phyloP scores from a whole-genome alignment of 2,888 invertebrate genomes.

The Trimorus sp. region DNA sequence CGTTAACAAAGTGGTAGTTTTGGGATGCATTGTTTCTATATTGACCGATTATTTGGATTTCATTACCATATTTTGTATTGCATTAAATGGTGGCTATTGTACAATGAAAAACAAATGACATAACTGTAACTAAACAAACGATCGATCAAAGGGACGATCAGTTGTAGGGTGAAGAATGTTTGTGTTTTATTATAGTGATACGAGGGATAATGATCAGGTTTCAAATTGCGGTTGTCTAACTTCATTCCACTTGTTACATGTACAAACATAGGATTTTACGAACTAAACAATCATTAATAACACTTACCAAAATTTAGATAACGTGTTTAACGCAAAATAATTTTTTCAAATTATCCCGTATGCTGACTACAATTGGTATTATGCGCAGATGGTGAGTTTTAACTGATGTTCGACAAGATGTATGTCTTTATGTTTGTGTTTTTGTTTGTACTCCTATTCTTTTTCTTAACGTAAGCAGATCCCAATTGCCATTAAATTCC shows the following conservation, averaged over 20 bases:
- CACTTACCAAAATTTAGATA: conserved; percentile 53
- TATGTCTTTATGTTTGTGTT: conserved; percentile 73
- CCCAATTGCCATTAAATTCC: background rate
- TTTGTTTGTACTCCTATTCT: conserved; percentile 46
- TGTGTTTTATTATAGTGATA: conserved; percentile 3
- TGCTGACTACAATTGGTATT: conserved; percentile 78
- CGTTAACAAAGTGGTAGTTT: conserved; percentile 26
- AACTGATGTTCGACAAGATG: conserved; percentile 70
- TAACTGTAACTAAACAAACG: too few relatives aligned
- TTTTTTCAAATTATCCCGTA: conserved; percentile 78
- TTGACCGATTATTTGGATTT: conserved; percentile 4
- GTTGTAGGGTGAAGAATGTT: conserved; percentile 12
- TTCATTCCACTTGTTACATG: conserved; percentile 63
- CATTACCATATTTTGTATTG: background rate
- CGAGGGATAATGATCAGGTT: conserved; percentile 22
- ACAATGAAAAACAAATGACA: too few relatives aligned
- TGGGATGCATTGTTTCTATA: conserved; percentile 1
- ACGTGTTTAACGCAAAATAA: conserved; percentile 75
- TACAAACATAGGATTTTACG: conserved; percentile 54
- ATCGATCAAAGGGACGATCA: too few relatives aligned
- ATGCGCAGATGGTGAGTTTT: conserved; percentile 81
- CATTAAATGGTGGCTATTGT: too few relatives aligned
- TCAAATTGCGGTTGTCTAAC: conserved; percentile 33
- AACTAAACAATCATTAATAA: conserved; percentile 41
- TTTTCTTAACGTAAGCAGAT: too few relatives aligned